Conservation (phyloP, 2,797 vertebrate genomes). For the Taeniopygia guttata region DNA sequence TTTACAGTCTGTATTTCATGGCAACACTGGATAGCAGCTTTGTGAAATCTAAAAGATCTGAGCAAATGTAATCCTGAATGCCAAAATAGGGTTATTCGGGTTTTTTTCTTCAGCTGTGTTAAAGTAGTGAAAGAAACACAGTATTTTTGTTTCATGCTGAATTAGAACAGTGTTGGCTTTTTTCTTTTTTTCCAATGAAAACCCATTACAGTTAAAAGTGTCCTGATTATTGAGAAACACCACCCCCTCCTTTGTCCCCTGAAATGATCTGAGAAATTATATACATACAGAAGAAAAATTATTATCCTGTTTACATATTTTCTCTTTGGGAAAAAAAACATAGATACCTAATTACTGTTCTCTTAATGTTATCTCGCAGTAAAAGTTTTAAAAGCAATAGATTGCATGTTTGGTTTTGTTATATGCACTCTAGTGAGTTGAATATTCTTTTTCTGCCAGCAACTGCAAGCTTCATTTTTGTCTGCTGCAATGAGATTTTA, state of each 20-base stretch:
- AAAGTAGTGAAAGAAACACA: conserved; percentile 62
- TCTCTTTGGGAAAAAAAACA: conserved; percentile 55
- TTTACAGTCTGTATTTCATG: conserved; percentile 73
- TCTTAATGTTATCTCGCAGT: conserved; percentile 79
- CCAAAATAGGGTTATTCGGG: conserved; percentile 70
- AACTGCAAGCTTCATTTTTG: conserved; percentile 54
- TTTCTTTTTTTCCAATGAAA: conserved; percentile 30
- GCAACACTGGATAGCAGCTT: conserved; percentile 82
- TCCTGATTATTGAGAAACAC: conserved; percentile 66
- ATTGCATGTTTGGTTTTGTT: conserved; percentile 80
- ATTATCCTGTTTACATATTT: conserved; percentile 65
- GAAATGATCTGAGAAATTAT: conserved; percentile 69
- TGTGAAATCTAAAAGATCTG: conserved; percentile 68
- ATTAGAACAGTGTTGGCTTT: conserved; percentile 9
- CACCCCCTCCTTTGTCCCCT: not conserved
- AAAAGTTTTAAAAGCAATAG: conserved; percentile 78
- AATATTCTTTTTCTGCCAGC: conserved; percentile 72
- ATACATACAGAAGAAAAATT: conserved; percentile 63
- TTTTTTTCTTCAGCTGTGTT: conserved; percentile 75
- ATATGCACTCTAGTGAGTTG: conserved; percentile 71
- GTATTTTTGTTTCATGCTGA: conserved; percentile 63
- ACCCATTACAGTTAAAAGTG: conserved; percentile 67
- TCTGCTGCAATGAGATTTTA: conserved; percentile 30
- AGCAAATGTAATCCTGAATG: conserved; percentile 74
- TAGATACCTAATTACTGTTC: conserved; percentile 77